Percentiles rank a stretch among this genome's conserved stretches.
Evolutionary conservation across 2,888 invertebrate genomes (phyloP).

Genomic region (Trichacis sp.): DNA sequence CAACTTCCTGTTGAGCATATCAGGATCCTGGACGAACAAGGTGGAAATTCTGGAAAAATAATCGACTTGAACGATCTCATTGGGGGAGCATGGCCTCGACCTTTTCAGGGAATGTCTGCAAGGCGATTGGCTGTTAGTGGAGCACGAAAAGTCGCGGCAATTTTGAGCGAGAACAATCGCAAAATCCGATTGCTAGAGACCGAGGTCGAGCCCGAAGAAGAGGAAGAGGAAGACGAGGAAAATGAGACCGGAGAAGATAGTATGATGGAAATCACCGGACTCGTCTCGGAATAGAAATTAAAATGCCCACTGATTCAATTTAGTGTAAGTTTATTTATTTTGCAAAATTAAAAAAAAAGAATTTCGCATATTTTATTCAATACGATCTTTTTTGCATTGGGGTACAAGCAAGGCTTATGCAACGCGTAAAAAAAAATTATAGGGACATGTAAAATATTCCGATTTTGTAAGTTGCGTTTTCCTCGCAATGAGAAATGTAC

Average conservation of each 20-base stretch:
- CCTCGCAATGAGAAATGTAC: conserved; percentile 10
- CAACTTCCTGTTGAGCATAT: conserved; percentile 56
- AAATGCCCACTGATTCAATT: background rate
- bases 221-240: conserved; percentile 78
- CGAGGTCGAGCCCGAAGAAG: conserved; percentile 92
- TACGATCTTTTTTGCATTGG: no score
- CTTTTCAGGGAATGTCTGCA: conserved; percentile 61
- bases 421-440: background rate
- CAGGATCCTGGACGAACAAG: conserved; percentile 35
- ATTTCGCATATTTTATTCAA: no score
- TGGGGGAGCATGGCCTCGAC: conserved; percentile 54
- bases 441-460: background rate
- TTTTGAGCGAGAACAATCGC: conserved; percentile 82
- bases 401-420: no score
- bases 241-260: conserved; percentile 53
- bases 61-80: conserved; percentile 56
- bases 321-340: background rate
- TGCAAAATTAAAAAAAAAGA: background rate
- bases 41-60: conserved; percentile 37
- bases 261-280: conserved; percentile 51
- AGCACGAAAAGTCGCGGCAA: conserved; percentile 84
- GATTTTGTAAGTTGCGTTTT: conserved; percentile 6
- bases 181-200: conserved; percentile 91
- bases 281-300: conserved; percentile 7
- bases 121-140: conserved; percentile 87